Conservation (phyloP, 2,113 vertebrate genomes). For the Sinocyclocheilus maitianheensis region DNA sequence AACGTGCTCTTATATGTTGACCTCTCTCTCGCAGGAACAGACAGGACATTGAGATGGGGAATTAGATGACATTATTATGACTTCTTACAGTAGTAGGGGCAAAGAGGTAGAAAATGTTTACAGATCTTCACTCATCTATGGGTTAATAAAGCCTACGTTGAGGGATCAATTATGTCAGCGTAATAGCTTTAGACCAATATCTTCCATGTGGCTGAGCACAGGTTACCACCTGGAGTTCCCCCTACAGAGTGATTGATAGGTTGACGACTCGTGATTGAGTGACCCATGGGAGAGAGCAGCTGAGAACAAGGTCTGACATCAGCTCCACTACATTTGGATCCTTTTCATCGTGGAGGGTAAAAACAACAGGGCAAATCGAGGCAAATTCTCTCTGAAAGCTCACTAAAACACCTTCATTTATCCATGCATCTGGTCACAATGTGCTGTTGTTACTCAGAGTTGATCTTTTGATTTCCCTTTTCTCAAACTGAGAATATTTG, state of each 20-base stretch:
- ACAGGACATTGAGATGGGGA: constrained; percentile 16
- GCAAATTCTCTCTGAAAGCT: background rate
- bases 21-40: background rate
- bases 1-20: constrained; percentile 11
- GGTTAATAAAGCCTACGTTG: constrained; percentile 27
- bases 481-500: constrained; percentile 18
- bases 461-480: background rate
- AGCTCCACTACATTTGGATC: constrained; percentile 69
- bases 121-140: constrained; percentile 11
- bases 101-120: background rate
- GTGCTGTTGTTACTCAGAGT: background rate
- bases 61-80: constrained; percentile 20
- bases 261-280: constrained; percentile 61
- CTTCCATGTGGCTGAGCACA: constrained; percentile 46
- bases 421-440: constrained; percentile 52
- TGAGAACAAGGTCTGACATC: constrained; percentile 61
- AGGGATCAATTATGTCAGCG: constrained; percentile 41
- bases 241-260: constrained; percentile 60
- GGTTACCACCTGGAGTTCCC: constrained; percentile 35
- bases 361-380: constrained; percentile 10
- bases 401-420: constrained; percentile 42
- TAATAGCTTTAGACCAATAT: constrained; percentile 41
- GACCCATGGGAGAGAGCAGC: constrained; percentile 66
- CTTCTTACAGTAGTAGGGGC: constrained; percentile 5
- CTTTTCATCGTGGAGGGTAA: constrained; percentile 51